These are phyloP conservation scores for Antheraea assamensis DNA, from an alignment of 2,888 invertebrate genomes.

Conservation along the genomic window DNA sequence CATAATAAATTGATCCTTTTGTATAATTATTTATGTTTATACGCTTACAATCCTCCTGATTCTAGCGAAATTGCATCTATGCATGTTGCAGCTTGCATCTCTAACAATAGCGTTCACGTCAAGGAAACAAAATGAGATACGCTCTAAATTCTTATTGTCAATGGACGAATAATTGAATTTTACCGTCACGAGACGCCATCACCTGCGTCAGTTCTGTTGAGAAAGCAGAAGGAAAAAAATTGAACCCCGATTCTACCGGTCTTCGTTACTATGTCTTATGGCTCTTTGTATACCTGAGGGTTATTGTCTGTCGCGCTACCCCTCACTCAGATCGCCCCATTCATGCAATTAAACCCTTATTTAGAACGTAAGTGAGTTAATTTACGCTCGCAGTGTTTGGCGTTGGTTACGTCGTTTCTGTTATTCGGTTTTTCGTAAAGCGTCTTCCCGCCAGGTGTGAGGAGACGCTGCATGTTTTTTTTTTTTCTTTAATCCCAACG, in stretches of 20 bases:
- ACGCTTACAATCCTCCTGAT: not conserved
- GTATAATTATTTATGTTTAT: not conserved
- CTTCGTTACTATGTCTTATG: slow-evolving; percentile 77
- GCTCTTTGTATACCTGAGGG: slow-evolving; percentile 53
- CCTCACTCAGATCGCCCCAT: slow-evolving; percentile 46
- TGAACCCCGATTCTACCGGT: slow-evolving; percentile 69
- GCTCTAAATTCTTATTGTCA: slow-evolving; percentile 64
- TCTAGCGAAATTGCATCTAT: slow-evolving; percentile 10
- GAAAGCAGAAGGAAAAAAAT: slow-evolving; percentile 53
- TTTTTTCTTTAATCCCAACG: slow-evolving; percentile 57
- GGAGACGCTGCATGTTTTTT: slow-evolving; percentile 53
- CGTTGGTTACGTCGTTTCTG: slow-evolving; percentile 54
- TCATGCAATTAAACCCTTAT: slow-evolving; percentile 71
- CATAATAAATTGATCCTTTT: not conserved
- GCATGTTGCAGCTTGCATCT: slow-evolving; percentile 37
- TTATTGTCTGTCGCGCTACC: slow-evolving; percentile 58
- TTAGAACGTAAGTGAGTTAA: slow-evolving; percentile 61
- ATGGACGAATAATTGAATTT: slow-evolving; percentile 76
- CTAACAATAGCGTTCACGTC: slow-evolving; percentile 41
- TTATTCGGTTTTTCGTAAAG: slow-evolving; percentile 28
- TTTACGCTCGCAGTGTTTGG: slow-evolving; percentile 52
- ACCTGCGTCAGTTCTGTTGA: slow-evolving; percentile 66
- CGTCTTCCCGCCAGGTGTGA: slow-evolving; percentile 75
- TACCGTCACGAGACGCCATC: slow-evolving; percentile 64
- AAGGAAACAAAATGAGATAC: slow-evolving; percentile 61